These are phyloP conservation scores for Patiria pectinifera DNA, from an alignment of 53 echinoderm and acorn worm genomes.

Conservation along the genomic window DNA sequence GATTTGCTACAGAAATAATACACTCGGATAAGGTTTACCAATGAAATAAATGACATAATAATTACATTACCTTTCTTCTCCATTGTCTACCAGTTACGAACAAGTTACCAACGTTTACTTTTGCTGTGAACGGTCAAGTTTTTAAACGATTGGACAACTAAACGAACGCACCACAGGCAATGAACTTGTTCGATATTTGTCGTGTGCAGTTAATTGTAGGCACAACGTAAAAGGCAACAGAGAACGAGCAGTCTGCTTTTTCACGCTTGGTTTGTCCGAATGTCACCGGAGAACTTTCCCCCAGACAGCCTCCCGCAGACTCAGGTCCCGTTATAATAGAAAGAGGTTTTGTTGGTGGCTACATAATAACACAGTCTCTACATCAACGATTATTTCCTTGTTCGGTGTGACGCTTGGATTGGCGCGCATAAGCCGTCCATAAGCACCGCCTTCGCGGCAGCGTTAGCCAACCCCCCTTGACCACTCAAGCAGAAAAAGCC, in stretches of 20 bases:
- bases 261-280: slow-evolving; percentile 44
- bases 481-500: slow-evolving; percentile 18
- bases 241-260: background rate
- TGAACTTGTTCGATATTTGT: background rate
- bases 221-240: background rate
- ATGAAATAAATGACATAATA: background rate
- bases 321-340: background rate
- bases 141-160: background rate
- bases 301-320: slow-evolving; percentile 6
- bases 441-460: background rate
- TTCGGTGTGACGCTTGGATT: slow-evolving; percentile 18
- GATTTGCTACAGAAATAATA: background rate
- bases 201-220: too few species aligned
- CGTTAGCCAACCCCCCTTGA: background rate
- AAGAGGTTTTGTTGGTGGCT: background rate
- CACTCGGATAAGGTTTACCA: background rate
- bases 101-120: background rate
- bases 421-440: background rate
- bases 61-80: background rate
- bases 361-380: background rate
- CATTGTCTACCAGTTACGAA: background rate
- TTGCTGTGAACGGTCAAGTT: background rate
- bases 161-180: background rate
- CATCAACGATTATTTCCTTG: background rate
- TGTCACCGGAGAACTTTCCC: background rate